These are phyloP conservation scores for Eurytoma californica DNA, from an alignment of 2,888 invertebrate species.

Conservation along the genomic window DNA sequence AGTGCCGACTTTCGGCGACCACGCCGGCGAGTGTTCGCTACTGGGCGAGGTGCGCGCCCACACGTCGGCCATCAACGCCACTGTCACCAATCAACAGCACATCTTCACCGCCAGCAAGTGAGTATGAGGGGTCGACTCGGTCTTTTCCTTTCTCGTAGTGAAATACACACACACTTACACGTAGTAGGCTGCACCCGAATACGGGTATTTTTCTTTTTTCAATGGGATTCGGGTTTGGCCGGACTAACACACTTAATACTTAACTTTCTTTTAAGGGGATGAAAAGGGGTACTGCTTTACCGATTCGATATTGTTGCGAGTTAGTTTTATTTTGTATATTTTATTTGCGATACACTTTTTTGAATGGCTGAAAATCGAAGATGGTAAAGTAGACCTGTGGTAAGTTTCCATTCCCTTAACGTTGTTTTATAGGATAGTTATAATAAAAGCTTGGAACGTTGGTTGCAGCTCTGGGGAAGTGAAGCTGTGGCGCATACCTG, in stretches of 20 bases:
- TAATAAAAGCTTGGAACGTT: constrained; percentile 68
- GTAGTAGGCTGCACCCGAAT: constrained; percentile 32
- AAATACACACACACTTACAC: constrained; percentile 1
- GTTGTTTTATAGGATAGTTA: constrained; percentile 48
- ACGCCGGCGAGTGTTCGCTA: constrained; percentile 80
- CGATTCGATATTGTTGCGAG: not conserved
- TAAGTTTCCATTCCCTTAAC: constrained; percentile 52
- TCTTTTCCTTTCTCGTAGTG: constrained; percentile 21
- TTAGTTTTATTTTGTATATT: not conserved
- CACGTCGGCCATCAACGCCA: constrained; percentile 81
- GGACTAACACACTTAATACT: constrained; percentile 35
- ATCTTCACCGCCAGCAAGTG: constrained; percentile 91
- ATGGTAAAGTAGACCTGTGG: constrained; percentile 23
- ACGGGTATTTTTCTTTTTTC: constrained; percentile 4
- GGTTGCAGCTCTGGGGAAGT: constrained; percentile 84
- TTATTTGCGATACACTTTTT: not conserved
- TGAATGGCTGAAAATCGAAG: not conserved
- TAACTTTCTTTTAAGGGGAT: constrained; percentile 43
- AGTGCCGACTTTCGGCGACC: constrained; percentile 70
- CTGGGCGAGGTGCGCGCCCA: constrained; percentile 84
- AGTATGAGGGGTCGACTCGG: constrained; percentile 71
- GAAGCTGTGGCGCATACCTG: constrained; percentile 80
- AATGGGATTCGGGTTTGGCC: constrained; percentile 44
- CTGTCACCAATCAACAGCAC: constrained; percentile 80
- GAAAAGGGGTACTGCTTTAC: constrained; percentile 31